Evolutionary conservation across 2,113 vertebrate species (phyloP), one percentile per base, ranked within the genome.

Genomic region (Perccottus glenii): DNA sequence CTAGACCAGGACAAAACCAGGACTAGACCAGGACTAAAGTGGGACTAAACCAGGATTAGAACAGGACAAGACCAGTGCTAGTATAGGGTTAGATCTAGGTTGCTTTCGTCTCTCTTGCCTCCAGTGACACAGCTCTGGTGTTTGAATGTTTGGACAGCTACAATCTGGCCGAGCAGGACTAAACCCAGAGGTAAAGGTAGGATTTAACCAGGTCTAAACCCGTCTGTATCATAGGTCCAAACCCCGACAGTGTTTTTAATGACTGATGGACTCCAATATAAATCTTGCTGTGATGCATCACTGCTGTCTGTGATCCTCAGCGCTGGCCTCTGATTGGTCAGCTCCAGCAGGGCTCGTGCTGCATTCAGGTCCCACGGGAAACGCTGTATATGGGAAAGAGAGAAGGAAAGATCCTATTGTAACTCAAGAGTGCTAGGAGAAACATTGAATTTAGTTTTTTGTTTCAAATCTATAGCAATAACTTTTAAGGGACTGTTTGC

Each of bases 281-380:
- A 51, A 60, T 74, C 81, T 70, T 75, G 55, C 47, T 36, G 27
- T 47, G 47, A 78, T 84, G 71, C 72, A 80, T 86, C 85, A 75
- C 1, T 2, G 48, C 72, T 62, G 67, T 68, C 67, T 27, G 9
- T 5, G 5, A 38, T n/a, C 49, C 46, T 73, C 19, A 40, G 57
- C 19, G 51, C 69, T 75, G 70, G 62, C 52, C 32, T 68, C 50
- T 61, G 15, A 66, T 70, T 72, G 67, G 65, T 0, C 58, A 3
- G 19, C 45, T 52, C 6, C 9, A 36, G 27, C 58, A 49, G 10
- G 11, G 69, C 35, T 45, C 1, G 9, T 53, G 67, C 67, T 67
- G 67, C n/a, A 15, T 75, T 78, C 52, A 70, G 15, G 35, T 60
- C 64, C 60, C 46, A 3, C 5, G 55, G 63, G 76, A 75, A 62